Percentiles rank a stretch among this genome's conserved stretches.
These are phyloP conservation scores for Sceloporus undulatus DNA, from an alignment of 2,113 vertebrate species.

Conservation along the genomic window DNA sequence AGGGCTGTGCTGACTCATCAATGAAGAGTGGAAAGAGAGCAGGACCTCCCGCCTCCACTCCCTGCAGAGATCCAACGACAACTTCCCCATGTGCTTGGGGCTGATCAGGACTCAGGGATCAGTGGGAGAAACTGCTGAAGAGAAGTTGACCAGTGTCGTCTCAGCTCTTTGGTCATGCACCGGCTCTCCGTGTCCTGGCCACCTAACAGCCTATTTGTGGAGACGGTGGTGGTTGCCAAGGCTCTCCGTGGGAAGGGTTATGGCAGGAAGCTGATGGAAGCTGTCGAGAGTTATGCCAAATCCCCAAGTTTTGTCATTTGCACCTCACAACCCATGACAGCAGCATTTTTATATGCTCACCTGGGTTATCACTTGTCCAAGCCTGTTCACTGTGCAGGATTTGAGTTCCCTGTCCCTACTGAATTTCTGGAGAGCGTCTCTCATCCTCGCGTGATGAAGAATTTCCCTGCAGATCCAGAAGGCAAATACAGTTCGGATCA, in stretches of 20 bases:
- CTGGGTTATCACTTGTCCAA: constrained; percentile 85
- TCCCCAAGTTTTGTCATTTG: constrained; percentile 81
- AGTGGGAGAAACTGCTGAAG: accelerated
- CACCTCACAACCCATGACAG: constrained; percentile 92
- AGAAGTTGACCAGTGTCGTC: constrained; percentile 32
- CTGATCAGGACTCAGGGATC: constrained; percentile 76
- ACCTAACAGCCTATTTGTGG: constrained; percentile 85
- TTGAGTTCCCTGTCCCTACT: constrained; percentile 80
- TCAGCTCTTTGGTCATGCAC: constrained; percentile 88
- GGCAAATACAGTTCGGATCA: constrained; percentile 5
- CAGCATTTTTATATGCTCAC: constrained; percentile 92
- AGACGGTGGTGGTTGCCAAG: constrained; percentile 90
- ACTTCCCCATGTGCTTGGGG: constrained; percentile 89
- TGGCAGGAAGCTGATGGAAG: constrained; percentile 90
- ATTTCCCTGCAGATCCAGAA: neutral
- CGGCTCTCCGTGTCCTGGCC: constrained; percentile 86
- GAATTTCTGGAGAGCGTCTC: constrained; percentile 82
- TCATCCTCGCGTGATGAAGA: neutral
- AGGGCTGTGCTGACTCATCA: constrained; percentile 89
- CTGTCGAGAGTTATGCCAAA: constrained; percentile 84
- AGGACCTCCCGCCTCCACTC: constrained; percentile 86
- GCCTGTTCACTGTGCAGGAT: constrained; percentile 88
- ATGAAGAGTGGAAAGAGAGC: constrained; percentile 92
- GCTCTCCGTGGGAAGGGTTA: constrained; percentile 88
- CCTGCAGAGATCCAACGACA: constrained; percentile 86